Conservation (phyloP, 2,888 invertebrate species). For the Tachina lurida region DNA sequence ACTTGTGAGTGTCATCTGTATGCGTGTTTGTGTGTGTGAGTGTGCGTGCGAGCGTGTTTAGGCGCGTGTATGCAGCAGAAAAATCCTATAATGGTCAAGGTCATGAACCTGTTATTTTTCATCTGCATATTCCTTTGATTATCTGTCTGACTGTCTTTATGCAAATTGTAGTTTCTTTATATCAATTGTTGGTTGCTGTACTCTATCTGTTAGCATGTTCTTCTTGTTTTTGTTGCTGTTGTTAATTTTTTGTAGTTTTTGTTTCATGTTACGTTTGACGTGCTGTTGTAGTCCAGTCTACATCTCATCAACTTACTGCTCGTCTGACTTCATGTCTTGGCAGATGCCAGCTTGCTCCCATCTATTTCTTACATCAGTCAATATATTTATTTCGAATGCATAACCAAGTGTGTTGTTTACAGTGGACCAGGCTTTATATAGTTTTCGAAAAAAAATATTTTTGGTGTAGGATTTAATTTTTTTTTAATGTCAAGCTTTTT, state of each 20-base stretch:
- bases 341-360: constrained; percentile 10
- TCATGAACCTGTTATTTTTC: constrained; percentile 62
- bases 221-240: neutral
- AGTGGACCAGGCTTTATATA: neutral
- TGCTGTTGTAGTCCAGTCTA: constrained; percentile 17
- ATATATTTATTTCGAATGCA: neutral
- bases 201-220: neutral
- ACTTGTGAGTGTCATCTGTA: neutral
- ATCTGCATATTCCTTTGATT: constrained; percentile 22
- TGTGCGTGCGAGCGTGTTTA: neutral
- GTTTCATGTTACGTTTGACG: neutral
- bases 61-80: neutral
- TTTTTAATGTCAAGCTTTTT: too few relatives aligned
- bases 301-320: constrained; percentile 11
- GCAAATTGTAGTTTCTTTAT: constrained; percentile 4
- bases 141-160: constrained; percentile 22
- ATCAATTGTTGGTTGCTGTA: constrained; percentile 16
- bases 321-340: neutral
- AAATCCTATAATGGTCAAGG: constrained; percentile 72
- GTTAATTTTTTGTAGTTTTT: neutral
- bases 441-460: too few relatives aligned
- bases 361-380: neutral
- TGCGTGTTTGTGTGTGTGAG: neutral
- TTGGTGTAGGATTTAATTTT: too few relatives aligned
- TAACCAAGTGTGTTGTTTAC: constrained; percentile 14